A percentile compares a stretch with the other conserved stretches of the same genome.
Conservation (phyloP, 2,888 invertebrate genomes). For the Volucella zonaria region DNA sequence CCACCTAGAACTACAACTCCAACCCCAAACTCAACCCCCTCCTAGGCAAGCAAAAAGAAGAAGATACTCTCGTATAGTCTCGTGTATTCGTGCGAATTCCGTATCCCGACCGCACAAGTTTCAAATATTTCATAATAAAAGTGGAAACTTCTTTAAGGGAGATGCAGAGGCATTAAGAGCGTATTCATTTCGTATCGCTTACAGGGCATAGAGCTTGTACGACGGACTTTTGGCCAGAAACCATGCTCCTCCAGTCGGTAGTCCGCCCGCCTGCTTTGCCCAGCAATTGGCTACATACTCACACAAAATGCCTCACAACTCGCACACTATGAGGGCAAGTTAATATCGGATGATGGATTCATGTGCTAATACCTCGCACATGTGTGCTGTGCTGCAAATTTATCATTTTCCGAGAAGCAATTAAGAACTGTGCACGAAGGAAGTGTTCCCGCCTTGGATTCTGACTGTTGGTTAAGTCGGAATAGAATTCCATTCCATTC, state of each 20-base stretch:
- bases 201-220: slow-evolving; percentile 41
- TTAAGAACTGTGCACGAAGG: slow-evolving; percentile 69
- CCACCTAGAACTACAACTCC: slow-evolving; percentile 3
- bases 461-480: slow-evolving; percentile 6
- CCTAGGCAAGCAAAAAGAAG: background rate
- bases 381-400: slow-evolving; percentile 72
- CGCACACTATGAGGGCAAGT: slow-evolving; percentile 58
- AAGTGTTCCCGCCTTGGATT: slow-evolving; percentile 7
- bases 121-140: slow-evolving; percentile 74
- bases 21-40: background rate
- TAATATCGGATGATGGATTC: slow-evolving; percentile 74
- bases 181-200: slow-evolving; percentile 72
- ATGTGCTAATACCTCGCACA: slow-evolving; percentile 74
- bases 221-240: slow-evolving; percentile 56
- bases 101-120: slow-evolving; percentile 73
- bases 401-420: slow-evolving; percentile 73
- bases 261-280: background rate
- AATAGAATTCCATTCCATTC: slow-evolving; percentile 68
- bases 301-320: slow-evolving; percentile 14
- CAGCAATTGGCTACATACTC: slow-evolving; percentile 19
- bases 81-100: slow-evolving; percentile 50
- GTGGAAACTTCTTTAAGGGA: slow-evolving; percentile 70
- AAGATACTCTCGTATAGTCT: too few species aligned
- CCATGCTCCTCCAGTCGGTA: slow-evolving; percentile 17
- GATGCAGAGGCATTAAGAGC: slow-evolving; percentile 65